Conservation (phyloP, 2,797 vertebrate species). For the Chaenodraco wilsoni region DNA sequence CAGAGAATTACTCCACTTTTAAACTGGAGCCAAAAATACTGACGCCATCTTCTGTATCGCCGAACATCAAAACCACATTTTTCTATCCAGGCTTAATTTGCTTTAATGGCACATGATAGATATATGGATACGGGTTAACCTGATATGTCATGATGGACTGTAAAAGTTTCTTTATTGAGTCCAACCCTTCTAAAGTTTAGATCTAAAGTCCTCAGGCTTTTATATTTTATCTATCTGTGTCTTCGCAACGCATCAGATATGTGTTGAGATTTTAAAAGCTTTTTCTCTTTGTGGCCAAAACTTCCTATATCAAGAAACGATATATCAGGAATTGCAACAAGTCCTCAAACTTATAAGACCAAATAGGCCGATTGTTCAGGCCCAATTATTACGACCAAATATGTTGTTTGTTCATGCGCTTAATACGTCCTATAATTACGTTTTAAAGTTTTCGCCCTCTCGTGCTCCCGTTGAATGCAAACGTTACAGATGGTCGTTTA, state of each 20-base stretch:
- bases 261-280: background rate
- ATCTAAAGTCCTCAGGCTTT: slow-evolving; percentile 4
- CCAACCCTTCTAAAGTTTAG: slow-evolving; percentile 1
- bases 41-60: background rate
- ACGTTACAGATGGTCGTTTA: too few species aligned
- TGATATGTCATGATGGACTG: slow-evolving; percentile 15
- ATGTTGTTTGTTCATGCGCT: too few species aligned
- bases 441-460: too few species aligned
- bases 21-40: slow-evolving; percentile 31
- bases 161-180: slow-evolving; percentile 7
- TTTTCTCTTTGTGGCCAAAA: slow-evolving; percentile 16
- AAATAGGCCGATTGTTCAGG: too few species aligned
- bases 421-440: too few species aligned
- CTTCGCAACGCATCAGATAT: background rate
- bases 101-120: slow-evolving; percentile 29
- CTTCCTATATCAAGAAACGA: slow-evolving; percentile 4
- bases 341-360: too few species aligned
- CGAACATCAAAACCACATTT: slow-evolving; percentile 58
- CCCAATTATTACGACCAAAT: too few species aligned
- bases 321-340: slow-evolving; percentile 25
- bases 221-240: slow-evolving; percentile 19
- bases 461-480: too few species aligned
- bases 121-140: background rate
- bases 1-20: slow-evolving; percentile 35
- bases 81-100: background rate